phyloP scores from a whole-genome alignment of 2,888 invertebrate species.

The Chorisops tibialis region DNA sequence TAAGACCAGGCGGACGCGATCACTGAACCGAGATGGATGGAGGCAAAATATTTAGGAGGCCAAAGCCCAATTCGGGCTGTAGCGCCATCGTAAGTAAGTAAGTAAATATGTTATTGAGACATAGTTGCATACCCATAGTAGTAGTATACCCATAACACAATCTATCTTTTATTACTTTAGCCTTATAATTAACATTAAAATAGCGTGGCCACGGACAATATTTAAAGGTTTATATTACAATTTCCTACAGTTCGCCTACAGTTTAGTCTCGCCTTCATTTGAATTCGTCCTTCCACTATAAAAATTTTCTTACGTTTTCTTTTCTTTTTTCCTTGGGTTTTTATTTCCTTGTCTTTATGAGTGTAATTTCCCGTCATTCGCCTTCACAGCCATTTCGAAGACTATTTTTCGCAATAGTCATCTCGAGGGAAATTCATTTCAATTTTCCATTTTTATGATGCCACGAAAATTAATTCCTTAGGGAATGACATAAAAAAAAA shows the following conservation, averaged over 20 bases:
- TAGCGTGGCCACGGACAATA: slow-evolving; percentile 12
- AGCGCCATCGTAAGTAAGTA: too few species aligned
- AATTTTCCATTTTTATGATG: slow-evolving; percentile 22
- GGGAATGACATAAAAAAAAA: neutral
- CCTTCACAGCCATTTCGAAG: too few species aligned
- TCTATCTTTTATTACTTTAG: too few species aligned
- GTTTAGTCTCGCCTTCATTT: neutral
- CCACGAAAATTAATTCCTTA: slow-evolving; percentile 20
- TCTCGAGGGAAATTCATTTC: slow-evolving; percentile 20
- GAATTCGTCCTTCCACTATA: neutral
- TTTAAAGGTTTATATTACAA: slow-evolving; percentile 11
- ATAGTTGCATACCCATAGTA: too few species aligned
- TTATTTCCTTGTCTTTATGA: too few species aligned
- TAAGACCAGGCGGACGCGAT: too few species aligned
- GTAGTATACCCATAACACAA: too few species aligned
- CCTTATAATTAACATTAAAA: slow-evolving; percentile 7
- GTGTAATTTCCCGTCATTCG: too few species aligned
- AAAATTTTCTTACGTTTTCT: neutral
- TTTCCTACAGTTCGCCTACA: neutral
- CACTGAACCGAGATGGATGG: too few species aligned
- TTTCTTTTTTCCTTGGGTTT: neutral
- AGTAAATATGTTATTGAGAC: too few species aligned
- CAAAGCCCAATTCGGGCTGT: too few species aligned
- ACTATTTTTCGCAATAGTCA: slow-evolving; percentile 8
- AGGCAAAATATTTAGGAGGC: too few species aligned